A percentile compares a stretch with the other conserved stretches of the same genome.
Conservation (phyloP, 1,140 invertebrate species). For the Uloborus diversus region DNA sequence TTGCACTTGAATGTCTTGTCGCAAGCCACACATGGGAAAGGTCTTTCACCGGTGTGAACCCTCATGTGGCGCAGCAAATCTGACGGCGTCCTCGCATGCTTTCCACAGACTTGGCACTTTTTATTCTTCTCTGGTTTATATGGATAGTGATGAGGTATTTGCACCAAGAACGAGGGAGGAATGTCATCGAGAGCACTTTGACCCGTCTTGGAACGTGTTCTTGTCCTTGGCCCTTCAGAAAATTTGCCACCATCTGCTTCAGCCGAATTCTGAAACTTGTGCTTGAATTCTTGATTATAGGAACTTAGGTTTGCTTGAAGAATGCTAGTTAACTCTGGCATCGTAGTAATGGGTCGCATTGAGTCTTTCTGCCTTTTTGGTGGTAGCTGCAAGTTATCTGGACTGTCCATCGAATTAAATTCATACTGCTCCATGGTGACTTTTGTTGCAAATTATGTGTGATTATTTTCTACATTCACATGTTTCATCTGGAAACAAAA, state of each 20-base stretch:
- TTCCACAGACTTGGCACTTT: constrained; percentile 70
- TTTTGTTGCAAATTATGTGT: neutral
- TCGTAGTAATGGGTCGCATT: neutral
- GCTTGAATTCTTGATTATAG: constrained; percentile 16
- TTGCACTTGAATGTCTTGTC: constrained; percentile 55
- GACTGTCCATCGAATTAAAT: constrained; percentile 29
- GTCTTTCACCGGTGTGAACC: constrained; percentile 84
- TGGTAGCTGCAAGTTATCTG: constrained; percentile 6
- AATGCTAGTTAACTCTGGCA: constrained; percentile 13
- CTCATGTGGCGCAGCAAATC: constrained; percentile 74
- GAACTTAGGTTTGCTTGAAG: constrained; percentile 30
- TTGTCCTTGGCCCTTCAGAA: constrained; percentile 3
- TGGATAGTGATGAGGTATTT: constrained; percentile 28
- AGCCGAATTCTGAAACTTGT: neutral
- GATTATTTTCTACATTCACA: neutral
- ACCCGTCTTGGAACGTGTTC: constrained; percentile 34
- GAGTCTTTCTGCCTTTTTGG: constrained; percentile 1
- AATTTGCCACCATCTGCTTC: neutral
- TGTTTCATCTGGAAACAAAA: neutral
- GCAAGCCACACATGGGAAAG: constrained; percentile 67
- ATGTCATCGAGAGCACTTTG: constrained; percentile 9
- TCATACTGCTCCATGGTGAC: constrained; percentile 52
- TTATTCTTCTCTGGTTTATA: constrained; percentile 45
- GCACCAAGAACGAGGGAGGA: constrained; percentile 27
- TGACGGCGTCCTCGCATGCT: constrained; percentile 71